Evolutionary conservation across 2,113 vertebrate genomes (phyloP).

Genomic region (Gymnorhina tibicen): DNA sequence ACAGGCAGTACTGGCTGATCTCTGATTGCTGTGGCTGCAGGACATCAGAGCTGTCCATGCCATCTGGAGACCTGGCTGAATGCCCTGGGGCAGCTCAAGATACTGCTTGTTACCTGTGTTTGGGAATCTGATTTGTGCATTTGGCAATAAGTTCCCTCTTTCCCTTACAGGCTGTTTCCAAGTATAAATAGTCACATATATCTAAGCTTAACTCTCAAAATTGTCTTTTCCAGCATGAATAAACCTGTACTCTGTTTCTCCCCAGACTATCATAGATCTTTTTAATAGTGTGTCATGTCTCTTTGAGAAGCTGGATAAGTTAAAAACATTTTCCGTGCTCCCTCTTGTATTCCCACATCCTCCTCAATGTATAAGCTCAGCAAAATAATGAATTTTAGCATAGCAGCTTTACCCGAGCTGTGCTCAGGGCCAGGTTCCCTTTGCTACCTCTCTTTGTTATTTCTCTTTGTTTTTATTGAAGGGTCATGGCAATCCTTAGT

Average conservation of each 20-base stretch:
- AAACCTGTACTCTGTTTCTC: not conserved
- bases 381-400: not conserved
- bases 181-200: not conserved
- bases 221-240: not conserved
- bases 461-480: not conserved
- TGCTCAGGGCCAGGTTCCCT: not conserved
- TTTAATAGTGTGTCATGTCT: not conserved
- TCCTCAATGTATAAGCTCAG: not conserved
- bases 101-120: not conserved
- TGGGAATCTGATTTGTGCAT: not conserved
- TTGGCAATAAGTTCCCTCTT: not conserved
- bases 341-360: not conserved
- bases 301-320: not conserved
- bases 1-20: not conserved
- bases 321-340: not conserved
- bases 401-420: not conserved
- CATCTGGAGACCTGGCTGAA: not conserved
- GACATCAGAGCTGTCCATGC: not conserved
- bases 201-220: not conserved
- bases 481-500: not conserved
- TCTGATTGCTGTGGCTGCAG: not conserved
- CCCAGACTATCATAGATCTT: not conserved
- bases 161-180: not conserved
- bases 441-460: not conserved
- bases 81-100: not conserved